phyloP scores from a whole-genome alignment of 2,113 vertebrate genomes.

The Capreolus pygargus region DNA sequence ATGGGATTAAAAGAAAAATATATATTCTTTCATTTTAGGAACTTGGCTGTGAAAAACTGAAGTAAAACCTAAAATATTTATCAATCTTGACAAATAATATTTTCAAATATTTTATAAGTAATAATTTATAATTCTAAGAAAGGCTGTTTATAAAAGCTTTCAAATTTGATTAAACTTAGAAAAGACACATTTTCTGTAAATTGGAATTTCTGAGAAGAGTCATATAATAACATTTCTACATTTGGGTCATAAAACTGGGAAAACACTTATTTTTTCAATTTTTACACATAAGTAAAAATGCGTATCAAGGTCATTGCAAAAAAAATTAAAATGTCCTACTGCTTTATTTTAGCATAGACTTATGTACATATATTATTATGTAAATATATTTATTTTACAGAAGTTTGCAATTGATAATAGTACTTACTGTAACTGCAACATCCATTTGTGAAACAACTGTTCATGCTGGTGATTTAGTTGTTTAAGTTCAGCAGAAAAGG shows the following conservation, averaged over 20 bases:
- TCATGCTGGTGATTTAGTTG: conserved; percentile 87
- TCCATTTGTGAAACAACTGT: conserved; percentile 93
- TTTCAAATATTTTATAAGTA: neutral
- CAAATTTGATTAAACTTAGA: neutral
- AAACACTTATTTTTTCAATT: neutral
- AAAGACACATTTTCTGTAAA: conserved; percentile 33
- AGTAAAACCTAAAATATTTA: neutral
- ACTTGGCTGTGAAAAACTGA: neutral
- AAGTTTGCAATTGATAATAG: neutral
- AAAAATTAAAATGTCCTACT: conserved; percentile 29
- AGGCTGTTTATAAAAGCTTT: neutral
- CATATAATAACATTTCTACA: conserved; percentile 3
- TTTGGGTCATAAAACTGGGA: neutral
- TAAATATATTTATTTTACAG: neutral
- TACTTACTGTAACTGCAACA: conserved; percentile 95
- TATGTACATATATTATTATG: neutral
- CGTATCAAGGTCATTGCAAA: neutral
- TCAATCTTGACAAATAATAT: neutral
- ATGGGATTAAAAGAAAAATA: neutral
- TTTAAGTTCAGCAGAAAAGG: conserved; percentile 88
- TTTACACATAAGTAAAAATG: neutral
- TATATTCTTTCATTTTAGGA: conserved; percentile 6
- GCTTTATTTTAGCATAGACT: neutral
- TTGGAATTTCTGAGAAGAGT: conserved; percentile 10
- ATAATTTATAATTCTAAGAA: neutral